phyloP scores from a whole-genome alignment of 2,113 vertebrate species.

The Hemibagrus wyckioides region DNA sequence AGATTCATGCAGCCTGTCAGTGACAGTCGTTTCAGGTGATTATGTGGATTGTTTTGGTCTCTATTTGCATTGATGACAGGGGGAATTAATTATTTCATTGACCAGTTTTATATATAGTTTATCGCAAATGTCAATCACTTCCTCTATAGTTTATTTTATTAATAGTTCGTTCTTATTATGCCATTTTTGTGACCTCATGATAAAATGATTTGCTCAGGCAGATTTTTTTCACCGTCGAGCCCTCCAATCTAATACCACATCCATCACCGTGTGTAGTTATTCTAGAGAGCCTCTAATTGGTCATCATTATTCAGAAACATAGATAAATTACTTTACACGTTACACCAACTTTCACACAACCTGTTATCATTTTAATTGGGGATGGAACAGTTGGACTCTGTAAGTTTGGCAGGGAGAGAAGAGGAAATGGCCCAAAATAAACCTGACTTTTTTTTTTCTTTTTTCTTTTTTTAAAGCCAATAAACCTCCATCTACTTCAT shows the following conservation, averaged over 20 bases:
- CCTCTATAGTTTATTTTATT: no score
- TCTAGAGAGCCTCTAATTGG: slow-evolving; percentile 5
- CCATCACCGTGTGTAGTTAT: neutral
- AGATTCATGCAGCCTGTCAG: neutral
- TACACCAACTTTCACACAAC: slow-evolving; percentile 12
- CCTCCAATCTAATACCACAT: neutral
- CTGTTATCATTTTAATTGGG: slow-evolving; percentile 10
- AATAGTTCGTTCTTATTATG: no score
- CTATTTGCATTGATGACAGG: neutral
- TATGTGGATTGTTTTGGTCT: neutral
- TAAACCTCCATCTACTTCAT: slow-evolving; percentile 3
- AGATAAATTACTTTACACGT: slow-evolving; percentile 5
- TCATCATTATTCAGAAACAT: slow-evolving; percentile 3
- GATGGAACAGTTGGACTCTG: slow-evolving; percentile 2
- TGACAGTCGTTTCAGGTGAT: neutral
- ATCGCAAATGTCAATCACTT: no score
- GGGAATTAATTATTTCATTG: no score
- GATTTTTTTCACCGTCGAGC: neutral
- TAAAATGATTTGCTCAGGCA: no score
- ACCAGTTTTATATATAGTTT: no score
- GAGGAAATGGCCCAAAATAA: slow-evolving; percentile 24
- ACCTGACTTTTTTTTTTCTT: slow-evolving; percentile 6
- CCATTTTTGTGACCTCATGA: no score
- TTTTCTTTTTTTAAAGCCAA: neutral
- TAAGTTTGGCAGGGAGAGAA: slow-evolving; percentile 17